phyloP scores from a whole-genome alignment of 1,140 invertebrate species.

The Papilio glaucus region DNA sequence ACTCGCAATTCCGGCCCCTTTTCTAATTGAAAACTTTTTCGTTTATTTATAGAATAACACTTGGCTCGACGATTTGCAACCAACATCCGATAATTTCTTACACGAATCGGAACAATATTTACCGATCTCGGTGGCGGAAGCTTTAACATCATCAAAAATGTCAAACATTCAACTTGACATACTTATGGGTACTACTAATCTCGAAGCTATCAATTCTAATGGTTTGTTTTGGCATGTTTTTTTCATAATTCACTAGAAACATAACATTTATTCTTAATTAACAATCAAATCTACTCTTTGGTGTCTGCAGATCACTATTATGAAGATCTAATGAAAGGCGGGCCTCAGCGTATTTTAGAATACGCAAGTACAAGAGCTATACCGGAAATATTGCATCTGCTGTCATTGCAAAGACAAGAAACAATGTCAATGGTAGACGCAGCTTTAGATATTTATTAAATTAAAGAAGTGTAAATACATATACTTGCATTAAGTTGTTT shows the following conservation, averaged over 20 bases:
- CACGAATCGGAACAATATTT: slow-evolving; percentile 83
- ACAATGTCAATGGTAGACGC: slow-evolving; percentile 51
- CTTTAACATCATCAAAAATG: slow-evolving; percentile 73
- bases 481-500: too few species aligned
- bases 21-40: background rate
- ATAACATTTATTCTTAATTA: background rate
- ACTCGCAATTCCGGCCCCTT: too few species aligned
- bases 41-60: slow-evolving; percentile 80
- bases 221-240: slow-evolving; percentile 53
- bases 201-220: slow-evolving; percentile 84
- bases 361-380: slow-evolving; percentile 53
- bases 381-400: slow-evolving; percentile 54
- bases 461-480: too few species aligned
- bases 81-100: slow-evolving; percentile 84
- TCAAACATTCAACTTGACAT: slow-evolving; percentile 79
- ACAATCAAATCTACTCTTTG: too few species aligned
- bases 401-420: slow-evolving; percentile 53
- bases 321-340: slow-evolving; percentile 48
- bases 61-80: slow-evolving; percentile 83
- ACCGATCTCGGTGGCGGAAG: slow-evolving; percentile 77
- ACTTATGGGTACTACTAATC: slow-evolving; percentile 85
- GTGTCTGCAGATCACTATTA: slow-evolving; percentile 53
- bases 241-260: background rate
- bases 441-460: background rate
- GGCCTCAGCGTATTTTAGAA: slow-evolving; percentile 47